These are phyloP conservation scores for Natrix natrix DNA, from an alignment of 2,797 vertebrate genomes.

Conservation along the genomic window DNA sequence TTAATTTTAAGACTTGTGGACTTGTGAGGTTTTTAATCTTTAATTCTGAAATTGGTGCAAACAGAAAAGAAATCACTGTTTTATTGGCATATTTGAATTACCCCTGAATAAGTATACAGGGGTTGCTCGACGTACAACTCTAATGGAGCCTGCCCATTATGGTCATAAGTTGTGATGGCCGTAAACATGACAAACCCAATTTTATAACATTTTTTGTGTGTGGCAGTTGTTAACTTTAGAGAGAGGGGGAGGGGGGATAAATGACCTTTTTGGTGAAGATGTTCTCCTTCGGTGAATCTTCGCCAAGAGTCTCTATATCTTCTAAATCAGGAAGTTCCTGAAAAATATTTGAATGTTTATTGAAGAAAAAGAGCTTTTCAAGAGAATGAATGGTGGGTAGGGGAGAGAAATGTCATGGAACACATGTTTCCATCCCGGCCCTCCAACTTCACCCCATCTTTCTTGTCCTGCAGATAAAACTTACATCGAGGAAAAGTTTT, in stretches of 20 bases:
- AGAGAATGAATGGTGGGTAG: neutral
- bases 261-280: conserved; percentile 51
- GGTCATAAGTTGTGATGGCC: neutral
- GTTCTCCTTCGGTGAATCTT: conserved; percentile 38
- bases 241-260: neutral
- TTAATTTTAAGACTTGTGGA: no score
- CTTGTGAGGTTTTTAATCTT: no score
- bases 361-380: conserved; percentile 1
- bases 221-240: neutral
- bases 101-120: neutral
- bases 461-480: conserved; percentile 20
- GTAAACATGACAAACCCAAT: neutral
- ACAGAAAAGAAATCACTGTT: neutral
- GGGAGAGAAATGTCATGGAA: neutral
- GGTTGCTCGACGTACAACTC: neutral
- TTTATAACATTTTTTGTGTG: neutral
- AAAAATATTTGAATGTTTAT: conserved; percentile 36
- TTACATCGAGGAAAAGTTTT: conserved; percentile 72
- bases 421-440: neutral
- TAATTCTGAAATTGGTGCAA: neutral
- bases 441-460: neutral
- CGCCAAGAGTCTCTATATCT: conserved; percentile 69
- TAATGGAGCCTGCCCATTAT: neutral
- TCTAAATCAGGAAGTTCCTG: conserved; percentile 92
- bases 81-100: neutral